Evolutionary conservation across 2,797 vertebrate species (phyloP).

Genomic region (Hylomyscus alleni): DNA sequence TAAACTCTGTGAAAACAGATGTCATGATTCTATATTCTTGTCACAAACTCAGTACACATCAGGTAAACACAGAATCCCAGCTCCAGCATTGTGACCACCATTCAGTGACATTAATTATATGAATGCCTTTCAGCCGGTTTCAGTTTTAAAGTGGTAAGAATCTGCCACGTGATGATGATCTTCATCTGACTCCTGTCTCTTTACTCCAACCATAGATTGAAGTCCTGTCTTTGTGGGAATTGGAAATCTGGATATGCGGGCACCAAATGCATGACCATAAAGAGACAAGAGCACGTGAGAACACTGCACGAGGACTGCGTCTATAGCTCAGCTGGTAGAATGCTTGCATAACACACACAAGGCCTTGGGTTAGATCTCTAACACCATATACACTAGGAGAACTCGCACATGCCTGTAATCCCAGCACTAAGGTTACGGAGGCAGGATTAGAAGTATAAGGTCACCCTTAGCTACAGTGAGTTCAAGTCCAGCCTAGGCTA

Average conservation of each 20-base stretch:
- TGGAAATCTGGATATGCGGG: background rate
- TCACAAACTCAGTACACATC: background rate
- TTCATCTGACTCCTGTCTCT: background rate
- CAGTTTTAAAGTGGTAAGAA: conserved; percentile 46
- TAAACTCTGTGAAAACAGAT: background rate
- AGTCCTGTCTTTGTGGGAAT: background rate
- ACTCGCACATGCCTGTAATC: background rate
- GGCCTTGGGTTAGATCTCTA: background rate
- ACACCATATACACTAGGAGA: background rate
- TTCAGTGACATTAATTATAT: background rate
- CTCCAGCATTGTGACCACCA: background rate
- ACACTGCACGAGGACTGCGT: background rate
- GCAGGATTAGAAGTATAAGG: background rate
- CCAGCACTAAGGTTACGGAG: background rate
- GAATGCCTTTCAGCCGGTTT: conserved; percentile 19
- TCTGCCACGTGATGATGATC: background rate
- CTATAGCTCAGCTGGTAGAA: background rate
- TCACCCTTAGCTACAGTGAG: background rate
- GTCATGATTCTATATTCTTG: background rate
- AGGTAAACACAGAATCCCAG: background rate
- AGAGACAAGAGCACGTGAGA: background rate
- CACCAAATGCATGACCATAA: background rate
- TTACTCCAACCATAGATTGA: background rate
- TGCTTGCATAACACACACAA: background rate
- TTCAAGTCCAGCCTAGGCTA: background rate